Conservation (phyloP, 2,888 invertebrate species). For the Germaria angustata region DNA sequence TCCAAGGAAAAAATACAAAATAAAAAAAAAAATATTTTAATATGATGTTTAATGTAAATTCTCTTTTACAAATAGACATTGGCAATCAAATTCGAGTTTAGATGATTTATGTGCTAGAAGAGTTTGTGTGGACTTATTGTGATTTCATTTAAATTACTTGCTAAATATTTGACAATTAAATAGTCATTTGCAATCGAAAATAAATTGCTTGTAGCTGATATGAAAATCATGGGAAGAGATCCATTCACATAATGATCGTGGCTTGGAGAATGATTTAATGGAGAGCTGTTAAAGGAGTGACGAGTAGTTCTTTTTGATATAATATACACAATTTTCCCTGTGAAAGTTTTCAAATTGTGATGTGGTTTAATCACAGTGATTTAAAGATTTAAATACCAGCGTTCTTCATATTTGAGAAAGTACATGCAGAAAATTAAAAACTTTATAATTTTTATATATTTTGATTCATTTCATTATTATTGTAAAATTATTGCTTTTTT, state of each 20-base stretch:
- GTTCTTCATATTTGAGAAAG: not conserved
- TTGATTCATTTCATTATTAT: too few species aligned
- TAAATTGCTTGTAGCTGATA: not conserved
- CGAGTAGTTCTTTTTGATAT: not conserved
- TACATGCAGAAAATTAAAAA: not conserved
- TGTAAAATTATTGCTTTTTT: too few species aligned
- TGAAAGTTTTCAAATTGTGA: not conserved
- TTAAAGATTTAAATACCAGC: not conserved
- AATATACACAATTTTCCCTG: not conserved
- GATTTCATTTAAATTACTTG: slow-evolving; percentile 67
- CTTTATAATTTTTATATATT: too few species aligned
- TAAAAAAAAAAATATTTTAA: not conserved
- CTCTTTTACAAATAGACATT: not conserved
- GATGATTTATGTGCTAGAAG: slow-evolving; percentile 51
- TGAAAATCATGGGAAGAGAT: slow-evolving; percentile 40
- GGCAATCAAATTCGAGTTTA: slow-evolving; percentile 13
- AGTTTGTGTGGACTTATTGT: slow-evolving; percentile 23
- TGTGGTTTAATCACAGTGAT: not conserved
- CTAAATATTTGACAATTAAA: slow-evolving; percentile 66
- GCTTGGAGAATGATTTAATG: slow-evolving; percentile 22
- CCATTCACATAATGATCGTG: slow-evolving; percentile 25
- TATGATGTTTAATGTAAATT: slow-evolving; percentile 29
- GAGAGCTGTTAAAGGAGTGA: not conserved
- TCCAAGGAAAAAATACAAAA: not conserved
- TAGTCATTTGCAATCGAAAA: slow-evolving; percentile 40